Evolutionary conservation across 1,140 invertebrate species (phyloP), one percentile per base, ranked within the genome.

Genomic region (Aplysia californica): DNA sequence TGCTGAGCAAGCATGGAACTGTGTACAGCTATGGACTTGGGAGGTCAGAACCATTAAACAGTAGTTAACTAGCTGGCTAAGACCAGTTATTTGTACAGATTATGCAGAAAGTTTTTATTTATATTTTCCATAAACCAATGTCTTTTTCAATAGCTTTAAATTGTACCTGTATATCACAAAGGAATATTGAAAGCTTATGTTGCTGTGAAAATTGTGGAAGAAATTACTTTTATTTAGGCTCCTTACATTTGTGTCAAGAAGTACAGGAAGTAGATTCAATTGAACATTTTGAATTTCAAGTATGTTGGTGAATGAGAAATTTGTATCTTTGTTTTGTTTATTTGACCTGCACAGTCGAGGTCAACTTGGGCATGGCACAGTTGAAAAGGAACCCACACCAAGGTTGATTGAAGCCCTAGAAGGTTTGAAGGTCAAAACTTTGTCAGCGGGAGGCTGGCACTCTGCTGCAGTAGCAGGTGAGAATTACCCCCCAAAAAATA

Each of bases 11-110:
- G 1, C 1, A 15, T 21, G 68, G 68, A 2, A 71, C 26, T 56
- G 50, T 71, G 2, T 71, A 71, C 68, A 71, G 44, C 31, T 71
- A 71, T 58, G 68, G 68, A 71, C 41, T 55, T 56, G 50, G 68
- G 31, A 71, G 68, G 68, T 71, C 31, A 44, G 6, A 36, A 36
- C 23, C n/a, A 39, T 36, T n/a, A n/a, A n/a, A n/a, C n/a, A n/a
- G n/a, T n/a, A n/a, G n/a, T n/a, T n/a, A n/a, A n/a, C n/a, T n/a
- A n/a, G n/a, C n/a, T n/a, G n/a, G n/a, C n/a, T n/a, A n/a, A n/a
- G n/a, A n/a, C n/a, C n/a, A n/a, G n/a, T n/a, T n/a, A n/a, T n/a
- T n/a, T n/a, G n/a, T n/a, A n/a, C n/a, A n/a, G n/a, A n/a, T n/a
- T n/a, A n/a, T n/a, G n/a, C n/a, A n/a, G n/a, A n/a, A n/a, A n/a